Conservation (phyloP, 1,140 invertebrate species). For the Tenebrio molitor region DNA sequence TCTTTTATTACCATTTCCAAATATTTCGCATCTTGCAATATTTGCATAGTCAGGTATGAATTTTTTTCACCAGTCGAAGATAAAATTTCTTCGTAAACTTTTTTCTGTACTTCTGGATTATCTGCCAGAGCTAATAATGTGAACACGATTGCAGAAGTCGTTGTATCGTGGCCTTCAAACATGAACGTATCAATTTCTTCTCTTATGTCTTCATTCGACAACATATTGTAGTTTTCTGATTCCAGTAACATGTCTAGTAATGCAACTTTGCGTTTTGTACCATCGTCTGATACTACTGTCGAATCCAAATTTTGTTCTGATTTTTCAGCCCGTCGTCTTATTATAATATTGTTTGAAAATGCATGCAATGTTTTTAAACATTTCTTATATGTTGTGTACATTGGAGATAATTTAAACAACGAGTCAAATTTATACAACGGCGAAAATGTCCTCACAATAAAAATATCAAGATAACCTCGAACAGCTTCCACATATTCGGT, state of each 20-base stretch:
- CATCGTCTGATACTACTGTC: not conserved
- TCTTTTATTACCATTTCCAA: slow-evolving; percentile 76
- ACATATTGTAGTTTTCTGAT: slow-evolving; percentile 33
- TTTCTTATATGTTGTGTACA: slow-evolving; percentile 43
- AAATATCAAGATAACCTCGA: slow-evolving; percentile 47
- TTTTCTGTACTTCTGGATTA: slow-evolving; percentile 74
- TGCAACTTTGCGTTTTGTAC: slow-evolving; percentile 36
- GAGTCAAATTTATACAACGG: slow-evolving; percentile 44
- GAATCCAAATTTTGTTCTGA: slow-evolving; percentile 4
- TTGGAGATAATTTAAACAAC: slow-evolving; percentile 43
- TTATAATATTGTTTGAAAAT: slow-evolving; percentile 46
- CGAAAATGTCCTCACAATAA: slow-evolving; percentile 50
- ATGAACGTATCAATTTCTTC: slow-evolving; percentile 89
- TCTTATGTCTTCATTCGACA: slow-evolving; percentile 75
- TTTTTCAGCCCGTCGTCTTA: slow-evolving; percentile 41
- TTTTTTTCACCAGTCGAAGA: too few species aligned
- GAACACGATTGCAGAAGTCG: slow-evolving; percentile 74
- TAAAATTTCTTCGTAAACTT: slow-evolving; percentile 73
- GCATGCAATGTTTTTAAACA: slow-evolving; percentile 48
- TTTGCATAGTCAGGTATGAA: slow-evolving; percentile 67
- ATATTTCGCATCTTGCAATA: slow-evolving; percentile 75
- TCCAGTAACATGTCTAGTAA: slow-evolving; percentile 54
- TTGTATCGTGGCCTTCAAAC: slow-evolving; percentile 84
- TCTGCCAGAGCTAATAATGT: slow-evolving; percentile 72
- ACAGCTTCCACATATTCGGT: slow-evolving; percentile 48